Evolutionary conservation across 2,797 vertebrate species (phyloP).

Genomic region (Arnoldichthys spilopterus): DNA sequence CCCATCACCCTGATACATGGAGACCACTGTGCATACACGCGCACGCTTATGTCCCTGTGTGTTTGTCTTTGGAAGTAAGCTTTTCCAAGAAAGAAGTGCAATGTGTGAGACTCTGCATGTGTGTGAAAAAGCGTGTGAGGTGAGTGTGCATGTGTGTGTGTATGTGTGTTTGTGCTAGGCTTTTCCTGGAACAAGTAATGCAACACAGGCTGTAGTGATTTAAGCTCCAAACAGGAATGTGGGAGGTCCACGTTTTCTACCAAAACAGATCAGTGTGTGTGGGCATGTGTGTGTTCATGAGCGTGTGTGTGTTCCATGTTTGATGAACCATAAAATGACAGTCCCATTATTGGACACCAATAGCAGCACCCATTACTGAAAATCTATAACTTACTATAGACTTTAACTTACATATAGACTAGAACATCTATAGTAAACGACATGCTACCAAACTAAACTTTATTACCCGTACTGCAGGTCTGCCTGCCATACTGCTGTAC

Average conservation of each 20-base stretch:
- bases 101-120: constrained; percentile 39
- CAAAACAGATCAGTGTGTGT: constrained; percentile 75
- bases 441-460: too few species aligned
- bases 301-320: constrained; percentile 12
- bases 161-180: constrained; percentile 64
- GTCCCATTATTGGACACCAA: constrained; percentile 39
- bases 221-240: constrained; percentile 82
- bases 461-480: too few species aligned
- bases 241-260: constrained; percentile 81
- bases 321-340: constrained; percentile 46
- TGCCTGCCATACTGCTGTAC: too few species aligned
- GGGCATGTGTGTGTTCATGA: constrained; percentile 10
- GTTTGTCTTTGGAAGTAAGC: constrained; percentile 47
- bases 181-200: constrained; percentile 78
- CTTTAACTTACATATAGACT: background rate
- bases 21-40: background rate
- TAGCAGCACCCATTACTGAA: constrained; percentile 44
- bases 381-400: constrained; percentile 38
- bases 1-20: background rate
- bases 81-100: constrained; percentile 67
- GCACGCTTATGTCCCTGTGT: constrained; percentile 17
- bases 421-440: background rate
- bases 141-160: constrained; percentile 43
- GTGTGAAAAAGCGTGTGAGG: constrained; percentile 21
- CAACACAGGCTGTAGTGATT: constrained; percentile 84